Evolutionary conservation across 2,888 invertebrate species (phyloP).

Genomic region (Cerastoderma edule): DNA sequence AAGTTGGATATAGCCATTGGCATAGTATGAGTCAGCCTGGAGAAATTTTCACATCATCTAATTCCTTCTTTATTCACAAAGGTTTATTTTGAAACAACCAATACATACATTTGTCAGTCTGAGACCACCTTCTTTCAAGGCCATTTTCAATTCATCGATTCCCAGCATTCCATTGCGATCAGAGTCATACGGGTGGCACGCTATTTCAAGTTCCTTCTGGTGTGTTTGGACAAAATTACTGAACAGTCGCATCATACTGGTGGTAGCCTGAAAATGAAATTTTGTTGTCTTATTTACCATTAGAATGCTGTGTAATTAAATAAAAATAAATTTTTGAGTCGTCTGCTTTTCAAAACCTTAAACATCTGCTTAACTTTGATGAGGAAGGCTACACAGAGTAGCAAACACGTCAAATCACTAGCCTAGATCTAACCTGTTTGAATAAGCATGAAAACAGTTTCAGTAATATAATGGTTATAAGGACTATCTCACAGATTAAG

Average conservation of each 20-base stretch:
- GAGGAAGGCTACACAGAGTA: no score
- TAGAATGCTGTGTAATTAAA: no score
- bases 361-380: no score
- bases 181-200: slow-evolving; percentile 77
- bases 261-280: slow-evolving; percentile 61
- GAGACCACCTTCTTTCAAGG: slow-evolving; percentile 78
- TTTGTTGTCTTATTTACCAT: no score
- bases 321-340: no score
- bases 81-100: background rate
- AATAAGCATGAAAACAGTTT: no score
- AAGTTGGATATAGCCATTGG: no score
- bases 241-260: slow-evolving; percentile 75
- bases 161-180: slow-evolving; percentile 75
- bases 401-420: no score
- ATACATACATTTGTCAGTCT: slow-evolving; percentile 79
- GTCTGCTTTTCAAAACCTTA: no score
- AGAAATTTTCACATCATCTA: background rate
- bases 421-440: no score
- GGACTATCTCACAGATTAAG: no score
- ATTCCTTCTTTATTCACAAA: background rate
- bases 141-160: slow-evolving; percentile 77
- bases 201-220: slow-evolving; percentile 67
- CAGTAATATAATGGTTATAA: no score
- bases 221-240: slow-evolving; percentile 74
- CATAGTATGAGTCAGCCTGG: background rate